phyloP scores from a whole-genome alignment of 2,113 vertebrate genomes.

The Corythornis madagascariensis region DNA sequence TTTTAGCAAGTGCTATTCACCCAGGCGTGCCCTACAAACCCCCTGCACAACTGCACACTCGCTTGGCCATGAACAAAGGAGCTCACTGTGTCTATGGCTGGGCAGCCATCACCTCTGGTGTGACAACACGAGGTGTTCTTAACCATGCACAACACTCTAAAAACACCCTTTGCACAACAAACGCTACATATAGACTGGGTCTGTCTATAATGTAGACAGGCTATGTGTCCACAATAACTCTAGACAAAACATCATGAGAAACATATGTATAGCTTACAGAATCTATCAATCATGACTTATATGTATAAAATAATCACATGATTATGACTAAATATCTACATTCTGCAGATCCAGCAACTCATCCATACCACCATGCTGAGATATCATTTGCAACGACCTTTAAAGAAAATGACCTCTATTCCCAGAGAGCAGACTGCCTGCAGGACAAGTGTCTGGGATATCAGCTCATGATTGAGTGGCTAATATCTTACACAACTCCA shows the following conservation, averaged over 20 bases:
- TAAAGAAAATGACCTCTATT: constrained; percentile 32
- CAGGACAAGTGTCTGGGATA: constrained; percentile 11
- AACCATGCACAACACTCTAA: neutral
- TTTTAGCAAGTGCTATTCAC: neutral
- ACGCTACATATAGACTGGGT: neutral
- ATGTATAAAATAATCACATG: neutral
- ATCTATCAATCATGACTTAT: neutral
- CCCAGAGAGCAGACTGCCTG: neutral
- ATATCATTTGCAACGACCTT: neutral
- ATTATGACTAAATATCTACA: neutral
- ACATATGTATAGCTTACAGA: neutral
- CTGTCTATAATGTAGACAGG: neutral
- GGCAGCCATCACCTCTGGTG: neutral
- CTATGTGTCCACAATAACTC: neutral
- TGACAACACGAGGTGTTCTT: neutral
- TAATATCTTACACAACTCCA: neutral
- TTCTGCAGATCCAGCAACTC: neutral
- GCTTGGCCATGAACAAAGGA: constrained; percentile 31
- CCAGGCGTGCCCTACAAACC: neutral
- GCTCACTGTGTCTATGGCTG: neutral
- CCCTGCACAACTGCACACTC: neutral
- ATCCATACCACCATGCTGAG: neutral
- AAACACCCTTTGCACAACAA: neutral
- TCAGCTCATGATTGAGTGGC: neutral
- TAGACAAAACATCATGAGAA: neutral